Evolutionary conservation across 2,888 invertebrate genomes (phyloP), one percentile per base, ranked within the genome.

Genomic region (Chloromyia formosa): DNA sequence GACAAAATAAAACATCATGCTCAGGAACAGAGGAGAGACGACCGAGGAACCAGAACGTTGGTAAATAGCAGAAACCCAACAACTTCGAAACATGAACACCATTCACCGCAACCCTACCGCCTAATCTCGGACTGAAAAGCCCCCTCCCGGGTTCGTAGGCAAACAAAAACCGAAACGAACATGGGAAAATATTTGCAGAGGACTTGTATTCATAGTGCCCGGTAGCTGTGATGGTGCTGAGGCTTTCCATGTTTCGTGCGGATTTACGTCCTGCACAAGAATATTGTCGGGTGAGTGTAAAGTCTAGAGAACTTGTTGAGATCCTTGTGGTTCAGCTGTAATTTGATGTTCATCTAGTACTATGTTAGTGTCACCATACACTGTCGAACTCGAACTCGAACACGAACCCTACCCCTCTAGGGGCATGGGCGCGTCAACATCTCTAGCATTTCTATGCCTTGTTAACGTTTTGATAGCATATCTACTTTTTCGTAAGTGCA

Each of bases 131-230:
- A 56, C 18, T 4, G 16, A 20, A 35, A 35, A 35, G 27, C 27
- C 27, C 27, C 56, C 18, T 16, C 40, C 10, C 5, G 62, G 35
- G n/a, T 18, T 40, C 7, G 40, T 23, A 42, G n/a, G 10, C 62
- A 64, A 64, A 64, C 62, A 64, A 42, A 64, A 64, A n/a, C 62
- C 62, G 62, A 64, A 64, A 64, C 62, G 62, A 64, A 64, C 62
- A 64, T 64, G 62, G 1, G 62, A 18, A 40, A 64, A 64, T 64
- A 40, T 64, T 64, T 64, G 62, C 42, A 23, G 22, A 60, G 23
- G 62, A 40, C 42, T 64, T 23, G 40, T 40, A 64, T 64, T 40
- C 62, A 4, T 64, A 42, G 42, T 40, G 62, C 14, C 7, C 22
- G 9, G 27, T 35, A 35, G 27, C 7, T n/a, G 27, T 35, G 27